phyloP scores from a whole-genome alignment of 30 jellyfish, hydroid and myxozoan species.

The Turritopsis dohrnii region DNA sequence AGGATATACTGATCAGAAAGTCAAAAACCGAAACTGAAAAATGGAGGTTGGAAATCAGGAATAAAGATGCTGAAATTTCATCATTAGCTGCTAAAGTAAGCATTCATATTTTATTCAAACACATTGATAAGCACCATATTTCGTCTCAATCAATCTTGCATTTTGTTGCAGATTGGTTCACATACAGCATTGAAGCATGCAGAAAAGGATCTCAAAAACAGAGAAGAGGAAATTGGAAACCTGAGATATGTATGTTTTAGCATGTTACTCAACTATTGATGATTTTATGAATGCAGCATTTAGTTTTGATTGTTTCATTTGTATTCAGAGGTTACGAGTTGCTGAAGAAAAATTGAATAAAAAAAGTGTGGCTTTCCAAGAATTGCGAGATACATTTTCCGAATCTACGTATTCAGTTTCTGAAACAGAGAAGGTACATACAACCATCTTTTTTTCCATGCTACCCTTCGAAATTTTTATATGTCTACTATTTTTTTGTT shows the following conservation, averaged over 20 bases:
- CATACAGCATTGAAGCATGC: conserved; percentile 62
- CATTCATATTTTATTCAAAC: neutral
- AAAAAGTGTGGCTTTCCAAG: neutral
- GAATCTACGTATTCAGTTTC: neutral
- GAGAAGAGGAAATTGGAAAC: conserved; percentile 58
- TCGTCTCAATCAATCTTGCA: neutral
- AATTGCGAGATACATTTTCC: neutral
- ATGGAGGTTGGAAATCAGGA: conserved; percentile 45
- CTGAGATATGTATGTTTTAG: conserved; percentile 46
- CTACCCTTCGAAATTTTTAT: neutral
- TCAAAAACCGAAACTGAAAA: conserved; percentile 43
- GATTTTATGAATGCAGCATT: neutral
- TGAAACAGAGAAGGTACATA: neutral
- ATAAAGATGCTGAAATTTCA: conserved; percentile 58
- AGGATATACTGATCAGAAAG: conserved; percentile 50
- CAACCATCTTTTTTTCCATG: neutral
- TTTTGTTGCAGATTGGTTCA: conserved; percentile 43
- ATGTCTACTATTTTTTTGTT: neutral
- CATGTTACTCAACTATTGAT: neutral
- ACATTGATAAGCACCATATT: neutral
- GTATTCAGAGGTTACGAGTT: conserved; percentile 7
- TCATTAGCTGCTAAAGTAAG: conserved; percentile 66
- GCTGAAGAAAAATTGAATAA: conserved; percentile 12
- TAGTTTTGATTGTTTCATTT: neutral
- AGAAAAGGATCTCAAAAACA: conserved; percentile 58